These are phyloP conservation scores for Entomobrya proxima DNA, from an alignment of 2,888 invertebrate species.

Conservation along the genomic window DNA sequence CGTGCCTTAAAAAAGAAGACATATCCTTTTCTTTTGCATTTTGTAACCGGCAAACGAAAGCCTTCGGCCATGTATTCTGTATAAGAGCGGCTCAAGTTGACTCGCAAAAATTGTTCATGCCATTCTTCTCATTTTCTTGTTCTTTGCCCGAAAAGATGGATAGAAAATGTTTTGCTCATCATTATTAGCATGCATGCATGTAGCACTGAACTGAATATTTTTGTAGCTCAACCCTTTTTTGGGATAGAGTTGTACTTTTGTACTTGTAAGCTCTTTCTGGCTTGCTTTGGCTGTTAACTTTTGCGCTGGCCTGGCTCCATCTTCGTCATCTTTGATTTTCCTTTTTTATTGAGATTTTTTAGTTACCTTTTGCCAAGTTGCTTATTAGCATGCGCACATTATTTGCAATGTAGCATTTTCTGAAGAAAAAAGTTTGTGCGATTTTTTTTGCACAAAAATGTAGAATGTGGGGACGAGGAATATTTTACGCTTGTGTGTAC, in stretches of 20 bases:
- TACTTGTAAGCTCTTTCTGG: too few relatives aligned
- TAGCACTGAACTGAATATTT: too few relatives aligned
- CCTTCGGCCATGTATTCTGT: background rate
- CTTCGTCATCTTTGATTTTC: background rate
- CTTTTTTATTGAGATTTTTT: background rate
- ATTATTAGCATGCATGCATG: background rate
- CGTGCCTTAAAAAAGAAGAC: too few relatives aligned
- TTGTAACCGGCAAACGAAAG: background rate
- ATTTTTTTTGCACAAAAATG: background rate
- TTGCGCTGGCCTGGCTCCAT: constrained; percentile 27
- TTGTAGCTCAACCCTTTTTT: constrained; percentile 38
- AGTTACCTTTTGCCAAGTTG: background rate
- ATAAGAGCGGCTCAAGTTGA: background rate
- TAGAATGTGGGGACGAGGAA: background rate
- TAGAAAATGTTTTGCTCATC: background rate
- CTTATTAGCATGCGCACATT: background rate
- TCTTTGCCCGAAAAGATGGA: background rate
- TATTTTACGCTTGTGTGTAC: background rate
- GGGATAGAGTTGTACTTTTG: too few relatives aligned
- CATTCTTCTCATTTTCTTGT: background rate
- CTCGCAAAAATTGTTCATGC: constrained; percentile 3
- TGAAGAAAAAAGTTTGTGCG: background rate
- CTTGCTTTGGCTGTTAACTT: too few relatives aligned
- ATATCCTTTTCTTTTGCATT: too few relatives aligned
- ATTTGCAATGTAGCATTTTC: background rate